A percentile compares a stretch with the other conserved stretches of the same genome.
Conservation (phyloP, 2,888 invertebrate genomes). For the Heliconius ethilla region DNA sequence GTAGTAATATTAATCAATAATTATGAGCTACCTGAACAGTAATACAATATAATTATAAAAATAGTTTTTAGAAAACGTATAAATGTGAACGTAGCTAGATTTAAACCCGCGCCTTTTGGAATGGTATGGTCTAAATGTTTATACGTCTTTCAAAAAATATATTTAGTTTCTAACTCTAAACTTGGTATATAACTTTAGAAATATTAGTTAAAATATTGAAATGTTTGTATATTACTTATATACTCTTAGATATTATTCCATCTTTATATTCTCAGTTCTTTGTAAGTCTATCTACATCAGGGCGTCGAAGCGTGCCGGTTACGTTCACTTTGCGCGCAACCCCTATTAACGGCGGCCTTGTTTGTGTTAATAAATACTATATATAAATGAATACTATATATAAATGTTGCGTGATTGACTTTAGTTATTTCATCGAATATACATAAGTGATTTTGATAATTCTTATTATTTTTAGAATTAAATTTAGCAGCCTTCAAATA, state of each 20-base stretch:
- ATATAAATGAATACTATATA: slow-evolving; percentile 14
- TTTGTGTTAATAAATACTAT: slow-evolving; percentile 38
- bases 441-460: background rate
- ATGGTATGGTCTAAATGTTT: too few species aligned
- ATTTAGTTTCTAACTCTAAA: too few species aligned
- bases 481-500: background rate
- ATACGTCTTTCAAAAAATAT: too few species aligned
- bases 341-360: slow-evolving; percentile 54
- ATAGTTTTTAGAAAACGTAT: too few species aligned
- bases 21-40: too few species aligned
- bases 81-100: too few species aligned
- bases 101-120: too few species aligned
- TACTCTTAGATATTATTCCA: slow-evolving; percentile 5
- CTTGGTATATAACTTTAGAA: too few species aligned
- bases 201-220: background rate
- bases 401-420: slow-evolving; percentile 39
- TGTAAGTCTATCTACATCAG: slow-evolving; percentile 70
- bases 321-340: slow-evolving; percentile 76
- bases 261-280: slow-evolving; percentile 49
- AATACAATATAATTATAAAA: too few species aligned
- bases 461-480: background rate
- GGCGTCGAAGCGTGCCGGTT: slow-evolving; percentile 66
- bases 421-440: slow-evolving; percentile 22
- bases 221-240: too few species aligned
- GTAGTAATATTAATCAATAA: too few species aligned